Base-by-base conservation (phyloP, 2,113 vertebrate genomes). In the Cyanocitta stelleri region DNA sequence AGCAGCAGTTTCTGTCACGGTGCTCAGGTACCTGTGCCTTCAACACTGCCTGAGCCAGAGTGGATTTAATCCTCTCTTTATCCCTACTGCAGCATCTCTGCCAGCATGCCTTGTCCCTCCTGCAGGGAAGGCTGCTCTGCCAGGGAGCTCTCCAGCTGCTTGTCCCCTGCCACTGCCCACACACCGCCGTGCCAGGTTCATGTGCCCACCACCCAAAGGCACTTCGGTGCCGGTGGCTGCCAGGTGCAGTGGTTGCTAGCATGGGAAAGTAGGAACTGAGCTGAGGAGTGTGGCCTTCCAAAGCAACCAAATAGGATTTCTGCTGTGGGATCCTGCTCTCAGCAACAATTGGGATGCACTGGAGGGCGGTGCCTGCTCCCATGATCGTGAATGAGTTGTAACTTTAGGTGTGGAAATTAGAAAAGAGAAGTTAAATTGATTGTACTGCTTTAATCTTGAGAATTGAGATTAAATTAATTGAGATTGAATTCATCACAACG, bases 341-440 rank as follows among this genome's bases (percentile, higher is more conserved):
- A 1, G 54, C 29, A 61, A 1, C 8, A 6, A 0, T 1, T 48
- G 16, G 12, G 49, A 2, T 12, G 21, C 16, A 6, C 5, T 6
- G 37, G 41, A 16, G 63, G 68, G 7, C 2, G 2, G n/a, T 16
- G 12, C 52, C 39, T 1, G 0, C 43, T 48, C 2, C 43, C 1
- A 0, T 10, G 23, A 8, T 17, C 43, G 19, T 10, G 24, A 73
- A 24, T 0, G 1, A 43, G 21, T 27, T 74, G 27, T 13, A 39
- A 44, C 46, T 73, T 81, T 2, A 35, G 49, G 27, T 74, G 20
- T 41, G 81, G 52, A 52, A 89, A 49, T 55, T 14, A 37, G 24
- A 27, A 41, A 79, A 20, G 56, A 75, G 23, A 48, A 82, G 35
- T 55, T 27, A 55, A 61, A 49, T 33, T 17, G 26, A 39, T 51